Base-by-base conservation (phyloP, 2,797 vertebrate species). In the Eutrigla gurnardus region DNA sequence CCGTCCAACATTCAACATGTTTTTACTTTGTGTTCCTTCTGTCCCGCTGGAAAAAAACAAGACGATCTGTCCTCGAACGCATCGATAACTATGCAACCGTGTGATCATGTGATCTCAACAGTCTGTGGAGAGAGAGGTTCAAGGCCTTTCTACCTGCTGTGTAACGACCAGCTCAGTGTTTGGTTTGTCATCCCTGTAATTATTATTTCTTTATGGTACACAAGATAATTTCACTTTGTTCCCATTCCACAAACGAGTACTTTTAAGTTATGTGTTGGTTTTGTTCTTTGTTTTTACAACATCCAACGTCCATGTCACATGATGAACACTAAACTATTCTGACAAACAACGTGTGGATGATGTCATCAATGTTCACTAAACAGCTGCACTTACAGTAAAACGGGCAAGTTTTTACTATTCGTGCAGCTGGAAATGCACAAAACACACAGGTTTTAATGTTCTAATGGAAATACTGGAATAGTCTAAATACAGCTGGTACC, bases 71-170 rank as follows among this genome's bases (percentile, higher is more conserved):
- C 14, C 1, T 65, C 32, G 50, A 8, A 63, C 65, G 40, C n/a
- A 35, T 6, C 25, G 18, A 69, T 59, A 47, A 54, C 80, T 83
- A 85, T 89, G 81, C 88, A 90, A 84, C 73, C 74, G 79, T 63
- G 50, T 37, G 33, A 64, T 35, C 1, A 7, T 62, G 59, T 13
- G 7, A 9, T 50, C 18, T 37, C 46, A 40, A 6, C 73, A 25
- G 61, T 55, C 8, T 32, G 2, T 14, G 14, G n/a, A 59, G 18
- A 3, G 11, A 15, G 11, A 39, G 42, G 11, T 47, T 14, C 2
- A 46, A 47, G 15, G 45, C 54, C 47, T 49, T 73, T 55, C 14
- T 15, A 15, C 52, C 43, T 42, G 6, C 4, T 33, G 57, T 39
- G 55, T 43, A 39, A 37, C 46, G 36, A 50, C 40, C 70, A 35